phyloP scores from a whole-genome alignment of 2,888 invertebrate genomes.

The Tridacna gigas region DNA sequence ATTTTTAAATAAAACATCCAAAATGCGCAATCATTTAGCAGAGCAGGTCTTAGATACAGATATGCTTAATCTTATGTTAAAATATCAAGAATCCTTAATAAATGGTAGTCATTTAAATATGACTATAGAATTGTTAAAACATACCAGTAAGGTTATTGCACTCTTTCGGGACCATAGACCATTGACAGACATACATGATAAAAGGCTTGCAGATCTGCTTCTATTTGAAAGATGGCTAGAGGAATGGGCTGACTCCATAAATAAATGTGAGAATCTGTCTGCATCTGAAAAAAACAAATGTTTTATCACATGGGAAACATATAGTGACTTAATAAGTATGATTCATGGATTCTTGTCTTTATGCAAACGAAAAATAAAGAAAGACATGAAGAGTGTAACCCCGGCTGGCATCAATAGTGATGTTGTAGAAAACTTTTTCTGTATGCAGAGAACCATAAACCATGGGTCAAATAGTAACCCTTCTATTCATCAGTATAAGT shows the following conservation, averaged over 20 bases:
- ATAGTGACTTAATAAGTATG: conserved; percentile 47
- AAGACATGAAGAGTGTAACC: conserved; percentile 36
- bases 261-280: not conserved
- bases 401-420: conserved; percentile 57
- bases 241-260: conserved; percentile 29
- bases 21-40: conserved; percentile 50
- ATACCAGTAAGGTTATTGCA: conserved; percentile 42
- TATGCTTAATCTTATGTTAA: conserved; percentile 42
- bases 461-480: conserved; percentile 47
- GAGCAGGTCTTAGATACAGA: conserved; percentile 34
- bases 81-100: conserved; percentile 31
- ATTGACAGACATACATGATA: conserved; percentile 32
- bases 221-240: conserved; percentile 35
- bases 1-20: conserved; percentile 27
- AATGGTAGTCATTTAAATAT: conserved; percentile 35
- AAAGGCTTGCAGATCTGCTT: conserved; percentile 22
- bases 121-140: conserved; percentile 35
- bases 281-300: conserved; percentile 39
- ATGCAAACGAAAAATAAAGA: conserved; percentile 37
- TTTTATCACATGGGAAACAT: conserved; percentile 48
- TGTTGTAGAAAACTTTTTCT: conserved; percentile 53
- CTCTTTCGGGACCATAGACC: conserved; percentile 46
- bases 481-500: conserved; percentile 48
- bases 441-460: conserved; percentile 51
- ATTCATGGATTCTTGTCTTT: conserved; percentile 35